Base-by-base conservation (phyloP, 2,797 vertebrate species). In the Tympanoctomys barrerae region DNA sequence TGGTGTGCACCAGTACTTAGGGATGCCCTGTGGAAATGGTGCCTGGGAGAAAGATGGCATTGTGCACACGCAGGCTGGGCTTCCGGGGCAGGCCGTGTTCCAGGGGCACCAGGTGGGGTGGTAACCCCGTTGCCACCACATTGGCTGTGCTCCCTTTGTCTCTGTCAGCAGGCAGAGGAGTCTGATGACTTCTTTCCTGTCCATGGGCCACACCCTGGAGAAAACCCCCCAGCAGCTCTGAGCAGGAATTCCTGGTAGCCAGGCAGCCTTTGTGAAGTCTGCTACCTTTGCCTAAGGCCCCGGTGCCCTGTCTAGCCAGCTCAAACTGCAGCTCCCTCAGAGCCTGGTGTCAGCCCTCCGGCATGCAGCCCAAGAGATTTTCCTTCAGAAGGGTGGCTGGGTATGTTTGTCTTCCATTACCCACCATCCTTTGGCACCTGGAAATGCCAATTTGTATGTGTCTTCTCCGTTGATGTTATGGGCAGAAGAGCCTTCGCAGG, bases 71-170 rank as follows among this genome's bases (percentile, higher is more conserved):
- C 13, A 61, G 0, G 10, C 52, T 66, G 4, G n/a, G 13, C 7
- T 16, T 70, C 42, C 7, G 12, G 42, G 42, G 57, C 21, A 90
- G 75, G 31, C 61, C 33, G 0, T 2, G 4, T 59, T 1, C 28
- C 9, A 6, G 0, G 31, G 19, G 13, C 24, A n/a, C n/a, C 2
- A 21, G 66, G 66, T 19, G 28, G 2, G 14, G 52, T 54, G 52
- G 54, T 18, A 14, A 18, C 54, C 54, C 19, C 1, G 54, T 16
- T 57, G 54, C 3, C 1, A 1, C 8, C 2, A 0, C n/a, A 18
- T 54, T 68, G n/a, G 26, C 36, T 0, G 0, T 2, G 2, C 24
- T 70, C 28, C 31, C 6, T 52, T 83, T 70, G 19, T 73, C 26
- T 59, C 36, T 33, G 9, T 78, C 59, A 54, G 61, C 2, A 39